phyloP scores from a whole-genome alignment of 2,888 invertebrate species.

The Latheticus oryzae region DNA sequence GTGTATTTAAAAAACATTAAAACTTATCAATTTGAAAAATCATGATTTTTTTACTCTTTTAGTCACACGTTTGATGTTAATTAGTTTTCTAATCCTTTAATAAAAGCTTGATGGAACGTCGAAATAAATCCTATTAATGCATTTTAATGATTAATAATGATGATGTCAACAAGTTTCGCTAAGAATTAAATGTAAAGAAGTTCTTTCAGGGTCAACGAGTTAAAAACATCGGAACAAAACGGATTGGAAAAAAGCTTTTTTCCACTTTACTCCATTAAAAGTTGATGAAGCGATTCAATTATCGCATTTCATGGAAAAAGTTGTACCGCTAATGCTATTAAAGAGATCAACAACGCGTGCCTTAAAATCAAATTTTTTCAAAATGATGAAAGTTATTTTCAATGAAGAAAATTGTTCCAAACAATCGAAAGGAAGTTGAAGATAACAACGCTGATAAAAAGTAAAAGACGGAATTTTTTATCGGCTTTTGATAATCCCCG shows the following conservation, averaged over 20 bases:
- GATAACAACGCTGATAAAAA: too few species aligned
- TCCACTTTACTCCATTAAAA: conserved; percentile 16
- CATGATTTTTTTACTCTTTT: conserved; percentile 1
- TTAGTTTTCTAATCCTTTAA: conserved; percentile 31
- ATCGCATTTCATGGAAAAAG: conserved; percentile 33
- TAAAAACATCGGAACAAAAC: conserved; percentile 13
- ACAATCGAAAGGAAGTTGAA: too few species aligned
- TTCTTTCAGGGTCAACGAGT: conserved; percentile 21
- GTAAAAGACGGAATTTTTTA: too few species aligned
- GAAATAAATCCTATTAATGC: conserved; percentile 36
- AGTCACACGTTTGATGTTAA: conserved; percentile 13
- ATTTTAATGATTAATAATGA: conserved; percentile 38
- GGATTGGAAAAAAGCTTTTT: conserved; percentile 22
- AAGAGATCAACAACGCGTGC: conserved; percentile 34
- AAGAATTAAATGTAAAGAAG: conserved; percentile 11
- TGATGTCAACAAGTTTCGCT: conserved; percentile 38
- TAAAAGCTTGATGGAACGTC: conserved; percentile 22
- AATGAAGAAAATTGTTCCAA: too few species aligned
- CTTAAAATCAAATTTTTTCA: too few species aligned
- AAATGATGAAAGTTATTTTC: too few species aligned
- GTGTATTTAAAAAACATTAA: conserved; percentile 31
- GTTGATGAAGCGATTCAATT: conserved; percentile 36
- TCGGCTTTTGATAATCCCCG: too few species aligned
- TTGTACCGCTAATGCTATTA: conserved; percentile 29
- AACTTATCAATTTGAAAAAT: too few species aligned